Percentiles rank a stretch among this genome's conserved stretches.
Evolutionary conservation across 1,140 invertebrate species (phyloP).

Genomic region (Spodoptera litura): DNA sequence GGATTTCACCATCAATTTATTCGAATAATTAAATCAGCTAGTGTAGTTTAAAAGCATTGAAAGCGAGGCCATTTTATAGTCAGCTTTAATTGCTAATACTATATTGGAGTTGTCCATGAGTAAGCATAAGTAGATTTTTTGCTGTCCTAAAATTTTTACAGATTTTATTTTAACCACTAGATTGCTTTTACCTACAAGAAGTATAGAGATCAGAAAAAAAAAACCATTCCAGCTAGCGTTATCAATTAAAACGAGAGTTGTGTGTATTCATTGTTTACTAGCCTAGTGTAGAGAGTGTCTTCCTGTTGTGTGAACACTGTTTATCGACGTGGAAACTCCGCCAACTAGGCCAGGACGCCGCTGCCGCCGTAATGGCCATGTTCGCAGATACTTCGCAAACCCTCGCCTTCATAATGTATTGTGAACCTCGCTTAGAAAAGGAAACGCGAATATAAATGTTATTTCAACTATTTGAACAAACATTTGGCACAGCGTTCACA

Average conservation of each 20-base stretch:
- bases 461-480: background rate
- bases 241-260: background rate
- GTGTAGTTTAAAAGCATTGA: too few species aligned
- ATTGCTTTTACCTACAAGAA: too few species aligned
- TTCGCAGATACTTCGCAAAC: slow-evolving; percentile 17
- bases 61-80: too few species aligned
- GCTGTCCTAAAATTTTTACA: too few species aligned
- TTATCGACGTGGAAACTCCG: slow-evolving; percentile 26
- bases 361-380: slow-evolving; percentile 27
- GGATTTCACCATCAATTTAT: background rate
- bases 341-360: slow-evolving; percentile 33
- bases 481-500: background rate
- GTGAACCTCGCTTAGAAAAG: slow-evolving; percentile 18
- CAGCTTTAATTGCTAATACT: too few species aligned
- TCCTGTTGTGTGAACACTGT: slow-evolving; percentile 29
- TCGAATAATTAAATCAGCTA: background rate
- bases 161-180: too few species aligned
- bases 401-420: slow-evolving; percentile 31
- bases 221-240: background rate
- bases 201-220: background rate
- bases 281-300: slow-evolving; percentile 6
- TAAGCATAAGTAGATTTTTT: too few species aligned
- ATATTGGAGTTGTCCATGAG: too few species aligned
- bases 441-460: slow-evolving; percentile 17
- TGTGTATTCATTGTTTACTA: background rate